phyloP scores from a whole-genome alignment of 2,797 vertebrate genomes.

The Hapalemur alaotrensis region DNA sequence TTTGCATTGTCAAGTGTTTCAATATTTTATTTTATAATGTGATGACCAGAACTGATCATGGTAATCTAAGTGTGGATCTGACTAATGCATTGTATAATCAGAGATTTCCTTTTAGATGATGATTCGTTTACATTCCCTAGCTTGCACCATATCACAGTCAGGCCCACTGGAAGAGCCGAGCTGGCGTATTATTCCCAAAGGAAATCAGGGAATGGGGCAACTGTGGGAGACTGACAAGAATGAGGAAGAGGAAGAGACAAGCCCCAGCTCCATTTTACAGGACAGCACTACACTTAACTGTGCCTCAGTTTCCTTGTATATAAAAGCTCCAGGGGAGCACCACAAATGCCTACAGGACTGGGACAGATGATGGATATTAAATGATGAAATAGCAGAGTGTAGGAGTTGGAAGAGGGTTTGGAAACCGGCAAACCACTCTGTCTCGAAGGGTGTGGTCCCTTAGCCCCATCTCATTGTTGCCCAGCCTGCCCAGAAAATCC shows the following conservation, averaged over 20 bases:
- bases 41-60: slow-evolving; percentile 84
- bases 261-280: background rate
- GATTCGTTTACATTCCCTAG: slow-evolving; percentile 78
- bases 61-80: slow-evolving; percentile 83
- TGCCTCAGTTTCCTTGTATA: background rate
- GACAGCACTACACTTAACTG: accelerated
- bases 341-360: background rate
- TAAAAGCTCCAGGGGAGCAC: background rate
- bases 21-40: slow-evolving; percentile 86
- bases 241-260: background rate
- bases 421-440: background rate
- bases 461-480: background rate
- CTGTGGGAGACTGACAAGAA: background rate
- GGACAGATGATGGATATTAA: background rate
- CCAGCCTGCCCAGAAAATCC: background rate
- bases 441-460: background rate
- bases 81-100: slow-evolving; percentile 86
- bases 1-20: slow-evolving; percentile 88
- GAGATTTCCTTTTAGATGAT: slow-evolving; percentile 81
- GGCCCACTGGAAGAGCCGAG: background rate
- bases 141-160: slow-evolving; percentile 43
- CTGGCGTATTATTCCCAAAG: background rate
- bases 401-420: background rate
- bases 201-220: background rate
- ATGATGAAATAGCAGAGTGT: background rate